These are phyloP conservation scores for Heliornis fulica DNA, from an alignment of 2,113 vertebrate genomes.

Conservation along the genomic window DNA sequence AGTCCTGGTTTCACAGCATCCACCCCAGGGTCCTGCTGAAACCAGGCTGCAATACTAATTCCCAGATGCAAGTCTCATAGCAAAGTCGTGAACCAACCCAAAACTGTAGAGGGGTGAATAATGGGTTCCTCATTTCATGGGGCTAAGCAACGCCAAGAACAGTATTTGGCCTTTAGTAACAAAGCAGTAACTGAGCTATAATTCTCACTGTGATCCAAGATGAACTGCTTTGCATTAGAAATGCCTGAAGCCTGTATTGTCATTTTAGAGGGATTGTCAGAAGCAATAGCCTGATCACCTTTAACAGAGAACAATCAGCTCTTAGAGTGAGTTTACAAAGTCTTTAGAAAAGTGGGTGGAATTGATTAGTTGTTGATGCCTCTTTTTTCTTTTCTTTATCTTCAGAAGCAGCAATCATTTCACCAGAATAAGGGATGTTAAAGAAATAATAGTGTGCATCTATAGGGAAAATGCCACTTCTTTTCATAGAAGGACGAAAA, in stretches of 20 bases:
- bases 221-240: neutral
- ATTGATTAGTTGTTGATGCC: neutral
- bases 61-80: neutral
- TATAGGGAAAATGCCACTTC: neutral
- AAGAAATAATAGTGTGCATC: neutral
- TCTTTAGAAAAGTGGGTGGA: neutral
- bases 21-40: neutral
- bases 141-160: neutral
- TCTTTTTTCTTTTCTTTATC: neutral
- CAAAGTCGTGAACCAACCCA: neutral
- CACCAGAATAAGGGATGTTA: neutral
- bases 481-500: neutral
- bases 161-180: neutral
- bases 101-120: neutral
- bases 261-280: neutral
- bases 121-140: neutral
- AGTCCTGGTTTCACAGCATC: neutral
- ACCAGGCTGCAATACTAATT: neutral
- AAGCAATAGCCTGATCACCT: neutral
- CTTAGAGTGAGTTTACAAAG: neutral
- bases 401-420: neutral
- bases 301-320: neutral
- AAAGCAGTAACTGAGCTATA: neutral
- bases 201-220: neutral
- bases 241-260: neutral